Conservation (phyloP, 2,888 invertebrate species). For the Ichneumon xanthorius region DNA sequence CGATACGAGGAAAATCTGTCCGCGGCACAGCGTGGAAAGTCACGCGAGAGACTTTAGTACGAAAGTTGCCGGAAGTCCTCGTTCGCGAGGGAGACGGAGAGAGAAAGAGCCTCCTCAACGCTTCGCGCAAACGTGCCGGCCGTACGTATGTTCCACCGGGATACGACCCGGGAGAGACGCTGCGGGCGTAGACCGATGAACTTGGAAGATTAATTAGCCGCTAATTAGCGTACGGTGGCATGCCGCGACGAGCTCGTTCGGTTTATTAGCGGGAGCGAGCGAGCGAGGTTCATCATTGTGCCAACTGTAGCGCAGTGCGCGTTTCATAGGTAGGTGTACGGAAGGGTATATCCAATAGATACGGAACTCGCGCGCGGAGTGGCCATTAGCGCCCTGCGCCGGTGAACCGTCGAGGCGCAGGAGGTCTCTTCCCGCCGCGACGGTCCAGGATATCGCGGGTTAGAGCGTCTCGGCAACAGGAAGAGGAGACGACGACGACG, state of each 20-base stretch:
- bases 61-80: conserved; percentile 63
- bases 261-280: conserved; percentile 60
- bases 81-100: conserved; percentile 12
- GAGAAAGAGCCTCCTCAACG: conserved; percentile 16
- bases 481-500: conserved; percentile 50
- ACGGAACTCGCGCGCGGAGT: conserved; percentile 21
- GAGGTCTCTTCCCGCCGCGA: conserved; percentile 21
- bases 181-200: conserved; percentile 63
- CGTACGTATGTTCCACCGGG: conserved; percentile 28
- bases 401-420: conserved; percentile 18
- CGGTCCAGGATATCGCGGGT: conserved; percentile 55
- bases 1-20: conserved; percentile 64
- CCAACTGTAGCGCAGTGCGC: conserved; percentile 19
- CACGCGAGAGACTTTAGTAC: conserved; percentile 64
- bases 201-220: conserved; percentile 69
- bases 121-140: conserved; percentile 27
- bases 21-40: conserved; percentile 56
- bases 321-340: background rate
- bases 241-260: conserved; percentile 37
- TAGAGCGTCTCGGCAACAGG: conserved; percentile 54
- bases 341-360: background rate
- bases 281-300: conserved; percentile 41
- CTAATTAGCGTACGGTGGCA: conserved; percentile 69
- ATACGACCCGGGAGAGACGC: conserved; percentile 8
- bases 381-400: conserved; percentile 48